Percentiles rank a stretch among this genome's conserved stretches.
These are phyloP conservation scores for Plectrocnemia conspersa DNA, from an alignment of 1,140 invertebrate genomes.

Conservation along the genomic window DNA sequence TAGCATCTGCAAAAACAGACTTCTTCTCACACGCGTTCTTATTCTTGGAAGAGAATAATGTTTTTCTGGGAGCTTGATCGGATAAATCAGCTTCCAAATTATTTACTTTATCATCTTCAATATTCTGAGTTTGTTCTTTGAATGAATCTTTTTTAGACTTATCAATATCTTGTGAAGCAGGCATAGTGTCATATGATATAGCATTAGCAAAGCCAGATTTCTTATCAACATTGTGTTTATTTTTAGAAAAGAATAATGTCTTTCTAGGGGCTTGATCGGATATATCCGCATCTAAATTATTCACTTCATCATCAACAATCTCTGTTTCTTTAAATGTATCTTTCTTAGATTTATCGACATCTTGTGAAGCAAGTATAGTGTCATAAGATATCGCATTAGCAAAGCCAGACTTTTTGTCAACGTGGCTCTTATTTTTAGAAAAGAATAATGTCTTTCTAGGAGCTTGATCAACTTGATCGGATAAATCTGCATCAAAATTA, in stretches of 20 bases:
- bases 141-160: background rate
- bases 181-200: constrained; percentile 18
- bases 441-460: background rate
- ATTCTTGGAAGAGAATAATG: too few species aligned
- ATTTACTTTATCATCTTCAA: background rate
- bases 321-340: too few species aligned
- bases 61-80: background rate
- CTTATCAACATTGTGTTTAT: background rate
- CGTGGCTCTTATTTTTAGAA: too few species aligned
- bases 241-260: background rate
- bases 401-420: background rate
- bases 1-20: background rate
- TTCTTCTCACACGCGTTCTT: too few species aligned
- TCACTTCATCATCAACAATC: too few species aligned
- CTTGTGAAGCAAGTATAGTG: too few species aligned
- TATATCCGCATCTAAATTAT: background rate
- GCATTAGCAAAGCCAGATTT: constrained; percentile 26
- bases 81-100: background rate
- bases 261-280: background rate
- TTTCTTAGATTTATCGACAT: too few species aligned
- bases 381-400: background rate
- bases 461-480: background rate
- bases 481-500: background rate
- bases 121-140: too few species aligned
- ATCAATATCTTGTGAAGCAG: constrained; percentile 7